phyloP scores from a whole-genome alignment of 2,888 invertebrate genomes.

The Amphipyra tragopoginis region DNA sequence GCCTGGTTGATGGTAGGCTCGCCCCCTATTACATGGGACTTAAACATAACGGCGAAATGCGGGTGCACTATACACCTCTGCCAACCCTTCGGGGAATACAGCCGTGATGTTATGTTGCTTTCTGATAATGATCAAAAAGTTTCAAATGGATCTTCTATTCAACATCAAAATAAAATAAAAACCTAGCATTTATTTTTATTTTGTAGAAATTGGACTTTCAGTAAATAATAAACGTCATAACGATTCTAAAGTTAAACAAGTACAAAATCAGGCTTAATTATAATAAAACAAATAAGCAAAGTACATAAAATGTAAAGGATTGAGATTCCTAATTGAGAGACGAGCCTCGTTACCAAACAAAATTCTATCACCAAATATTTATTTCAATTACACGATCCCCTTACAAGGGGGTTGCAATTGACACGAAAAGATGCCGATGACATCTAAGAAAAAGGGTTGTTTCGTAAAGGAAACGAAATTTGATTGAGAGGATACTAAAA shows the following conservation, averaged over 20 bases:
- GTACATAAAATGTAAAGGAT: constrained; percentile 60
- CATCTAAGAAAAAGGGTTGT: constrained; percentile 83
- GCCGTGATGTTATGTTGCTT: too few species aligned
- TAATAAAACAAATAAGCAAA: constrained; percentile 50
- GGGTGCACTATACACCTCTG: too few species aligned
- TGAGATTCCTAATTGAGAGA: constrained; percentile 64
- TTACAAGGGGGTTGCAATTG: constrained; percentile 73
- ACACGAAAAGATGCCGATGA: constrained; percentile 81
- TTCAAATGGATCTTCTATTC: too few species aligned
- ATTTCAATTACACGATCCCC: constrained; percentile 79
- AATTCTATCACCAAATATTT: constrained; percentile 85
- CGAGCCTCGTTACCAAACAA: constrained; percentile 72
- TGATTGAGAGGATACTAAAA: constrained; percentile 78
- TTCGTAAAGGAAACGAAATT: constrained; percentile 68
- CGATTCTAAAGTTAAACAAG: constrained; percentile 13
- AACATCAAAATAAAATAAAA: too few species aligned
- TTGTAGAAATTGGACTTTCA: not conserved
- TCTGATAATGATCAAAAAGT: too few species aligned
- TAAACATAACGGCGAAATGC: too few species aligned
- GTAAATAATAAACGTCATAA: not conserved
- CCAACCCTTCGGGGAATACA: too few species aligned
- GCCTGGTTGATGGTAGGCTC: too few species aligned
- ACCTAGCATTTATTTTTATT: too few species aligned
- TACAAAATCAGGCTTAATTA: constrained; percentile 48
- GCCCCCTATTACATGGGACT: too few species aligned